Evolutionary conservation across 2,113 vertebrate genomes (phyloP).

Genomic region (Oncorhynchus keta): DNA sequence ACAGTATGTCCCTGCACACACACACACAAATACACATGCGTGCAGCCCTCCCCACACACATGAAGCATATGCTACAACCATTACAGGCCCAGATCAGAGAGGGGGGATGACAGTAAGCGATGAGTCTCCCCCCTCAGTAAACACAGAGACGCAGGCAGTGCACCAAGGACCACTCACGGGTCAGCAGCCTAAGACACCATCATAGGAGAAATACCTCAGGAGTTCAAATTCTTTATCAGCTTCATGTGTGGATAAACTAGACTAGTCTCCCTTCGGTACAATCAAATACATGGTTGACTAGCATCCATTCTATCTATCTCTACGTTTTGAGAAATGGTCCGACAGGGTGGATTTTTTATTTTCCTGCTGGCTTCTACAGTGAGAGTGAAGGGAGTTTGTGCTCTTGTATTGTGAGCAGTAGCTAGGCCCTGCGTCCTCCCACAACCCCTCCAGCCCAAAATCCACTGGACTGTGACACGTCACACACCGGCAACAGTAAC

Average conservation of each 20-base stretch:
- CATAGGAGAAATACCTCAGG: conserved; percentile 26
- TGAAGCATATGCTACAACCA: conserved; percentile 67
- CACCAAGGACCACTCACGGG: conserved; percentile 35
- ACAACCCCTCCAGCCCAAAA: neutral
- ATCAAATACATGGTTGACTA: neutral
- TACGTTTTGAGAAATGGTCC: neutral
- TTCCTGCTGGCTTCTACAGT: neutral
- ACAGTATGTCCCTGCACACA: conserved; percentile 6
- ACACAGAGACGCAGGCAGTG: conserved; percentile 38
- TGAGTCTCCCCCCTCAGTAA: conserved; percentile 62
- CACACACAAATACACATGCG: conserved; percentile 1
- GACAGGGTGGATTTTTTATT: neutral
- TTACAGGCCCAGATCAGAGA: conserved; percentile 67
- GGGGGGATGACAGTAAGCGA: conserved; percentile 60
- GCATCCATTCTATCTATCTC: neutral
- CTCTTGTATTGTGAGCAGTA: neutral
- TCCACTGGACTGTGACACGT: too few species aligned
- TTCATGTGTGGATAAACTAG: neutral
- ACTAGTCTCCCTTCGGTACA: neutral
- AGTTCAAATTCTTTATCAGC: conserved; percentile 35
- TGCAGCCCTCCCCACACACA: conserved; percentile 42
- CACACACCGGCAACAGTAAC: neutral
- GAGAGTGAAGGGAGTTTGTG: neutral
- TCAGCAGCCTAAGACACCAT: conserved; percentile 32
- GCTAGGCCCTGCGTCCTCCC: neutral